A percentile compares a stretch with the other conserved stretches of the same genome.
phyloP scores from a whole-genome alignment of 2,113 vertebrate genomes.

The Protobothrops flavoviridis region DNA sequence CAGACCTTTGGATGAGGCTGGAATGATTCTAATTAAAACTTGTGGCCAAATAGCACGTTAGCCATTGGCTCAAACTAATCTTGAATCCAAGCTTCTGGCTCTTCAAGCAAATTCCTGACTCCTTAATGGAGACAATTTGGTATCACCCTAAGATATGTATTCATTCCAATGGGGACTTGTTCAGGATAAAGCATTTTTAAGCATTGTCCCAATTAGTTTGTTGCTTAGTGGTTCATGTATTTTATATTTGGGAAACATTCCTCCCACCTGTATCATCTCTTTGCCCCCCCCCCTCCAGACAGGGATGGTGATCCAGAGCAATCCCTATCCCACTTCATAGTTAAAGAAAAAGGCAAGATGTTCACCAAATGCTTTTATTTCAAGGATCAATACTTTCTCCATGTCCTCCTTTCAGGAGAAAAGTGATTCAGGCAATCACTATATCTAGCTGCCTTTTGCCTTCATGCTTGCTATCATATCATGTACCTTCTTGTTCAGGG shows the following conservation, averaged over 20 bases:
- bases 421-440: background rate
- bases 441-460: slow-evolving; percentile 37
- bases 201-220: background rate
- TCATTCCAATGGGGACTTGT: background rate
- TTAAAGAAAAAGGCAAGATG: slow-evolving; percentile 3
- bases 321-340: background rate
- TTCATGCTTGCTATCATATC: slow-evolving; percentile 54
- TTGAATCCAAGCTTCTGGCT: background rate
- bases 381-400: background rate
- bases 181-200: background rate
- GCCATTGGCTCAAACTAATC: background rate
- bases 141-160: background rate
- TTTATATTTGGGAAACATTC: background rate
- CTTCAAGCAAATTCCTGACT: background rate
- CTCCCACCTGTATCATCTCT: background rate
- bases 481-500: slow-evolving; percentile 64
- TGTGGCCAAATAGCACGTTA: background rate
- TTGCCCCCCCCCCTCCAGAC: background rate
- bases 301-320: background rate
- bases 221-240: background rate
- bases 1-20: background rate
- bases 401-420: background rate
- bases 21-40: background rate
- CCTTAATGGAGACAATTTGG: background rate
- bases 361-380: slow-evolving; percentile 11